Percentiles rank a stretch among this genome's conserved stretches.
These are phyloP conservation scores for Hyposoter didymator DNA, from an alignment of 2,888 invertebrate genomes.

Conservation along the genomic window DNA sequence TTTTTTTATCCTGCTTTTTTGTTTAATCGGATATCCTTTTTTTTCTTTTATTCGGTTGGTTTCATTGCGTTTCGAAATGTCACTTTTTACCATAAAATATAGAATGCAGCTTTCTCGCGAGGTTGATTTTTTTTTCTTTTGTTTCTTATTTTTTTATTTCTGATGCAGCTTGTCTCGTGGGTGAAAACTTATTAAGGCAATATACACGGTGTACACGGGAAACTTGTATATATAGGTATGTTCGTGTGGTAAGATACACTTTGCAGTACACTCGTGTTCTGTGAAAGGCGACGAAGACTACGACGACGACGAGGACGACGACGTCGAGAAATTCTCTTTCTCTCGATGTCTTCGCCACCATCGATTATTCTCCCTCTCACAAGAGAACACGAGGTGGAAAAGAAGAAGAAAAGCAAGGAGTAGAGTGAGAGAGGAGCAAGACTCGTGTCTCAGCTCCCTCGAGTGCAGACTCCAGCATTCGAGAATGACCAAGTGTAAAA, in stretches of 20 bases:
- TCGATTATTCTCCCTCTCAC: slow-evolving; percentile 64
- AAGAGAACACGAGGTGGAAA: slow-evolving; percentile 43
- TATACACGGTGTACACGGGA: slow-evolving; percentile 53
- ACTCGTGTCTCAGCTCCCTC: slow-evolving; percentile 66
- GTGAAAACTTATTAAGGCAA: slow-evolving; percentile 69
- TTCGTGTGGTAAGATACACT: slow-evolving; percentile 11
- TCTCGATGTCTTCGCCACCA: slow-evolving; percentile 64
- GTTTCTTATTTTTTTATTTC: slow-evolving; percentile 18
- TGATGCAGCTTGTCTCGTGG: slow-evolving; percentile 55
- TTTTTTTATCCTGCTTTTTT: not conserved
- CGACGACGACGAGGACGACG: slow-evolving; percentile 43
- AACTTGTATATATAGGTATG: slow-evolving; percentile 21
- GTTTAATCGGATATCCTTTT: not conserved
- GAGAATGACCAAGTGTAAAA: slow-evolving; percentile 56
- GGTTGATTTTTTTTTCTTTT: not conserved
- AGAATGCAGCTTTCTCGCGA: slow-evolving; percentile 2
- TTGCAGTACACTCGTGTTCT: slow-evolving; percentile 26
- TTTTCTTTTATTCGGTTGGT: not conserved
- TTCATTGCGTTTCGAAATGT: slow-evolving; percentile 10
- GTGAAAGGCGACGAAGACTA: slow-evolving; percentile 43
- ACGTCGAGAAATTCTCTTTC: slow-evolving; percentile 56
- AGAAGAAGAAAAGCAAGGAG: slow-evolving; percentile 31
- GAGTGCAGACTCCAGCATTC: slow-evolving; percentile 62
- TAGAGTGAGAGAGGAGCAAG: slow-evolving; percentile 22
- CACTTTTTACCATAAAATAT: slow-evolving; percentile 28